Evolutionary conservation across 2,888 invertebrate genomes (phyloP).

Genomic region (Eristalis arbustorum): DNA sequence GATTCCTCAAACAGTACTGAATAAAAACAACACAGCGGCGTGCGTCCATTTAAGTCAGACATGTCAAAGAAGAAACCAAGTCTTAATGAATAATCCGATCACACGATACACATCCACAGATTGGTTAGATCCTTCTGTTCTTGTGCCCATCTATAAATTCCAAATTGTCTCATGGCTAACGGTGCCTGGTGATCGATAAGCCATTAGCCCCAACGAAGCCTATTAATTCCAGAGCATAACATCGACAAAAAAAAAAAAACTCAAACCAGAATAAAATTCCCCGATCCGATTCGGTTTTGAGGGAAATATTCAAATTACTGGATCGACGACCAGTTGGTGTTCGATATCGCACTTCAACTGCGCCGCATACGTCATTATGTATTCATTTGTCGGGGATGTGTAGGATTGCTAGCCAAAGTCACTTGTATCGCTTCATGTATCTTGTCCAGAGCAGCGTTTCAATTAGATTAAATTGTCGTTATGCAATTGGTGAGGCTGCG

Average conservation of each 20-base stretch:
- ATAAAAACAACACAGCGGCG: too few species aligned
- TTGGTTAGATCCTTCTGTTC: too few species aligned
- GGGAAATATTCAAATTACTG: not conserved
- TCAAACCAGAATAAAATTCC: not conserved
- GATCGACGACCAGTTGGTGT: not conserved
- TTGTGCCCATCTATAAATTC: not conserved
- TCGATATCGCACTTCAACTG: not conserved
- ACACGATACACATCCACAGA: too few species aligned
- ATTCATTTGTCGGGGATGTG: not conserved
- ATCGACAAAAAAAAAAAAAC: not conserved
- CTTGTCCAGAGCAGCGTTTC: not conserved
- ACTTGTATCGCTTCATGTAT: not conserved
- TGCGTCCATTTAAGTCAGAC: too few species aligned
- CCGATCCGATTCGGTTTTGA: not conserved
- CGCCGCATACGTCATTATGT: not conserved
- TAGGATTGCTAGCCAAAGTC: not conserved
- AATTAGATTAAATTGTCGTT: constrained; percentile 17
- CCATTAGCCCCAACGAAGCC: not conserved
- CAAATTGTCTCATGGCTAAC: not conserved
- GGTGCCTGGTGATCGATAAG: not conserved
- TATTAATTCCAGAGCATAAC: not conserved
- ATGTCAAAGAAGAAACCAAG: too few species aligned
- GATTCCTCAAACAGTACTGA: too few species aligned
- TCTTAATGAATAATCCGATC: too few species aligned
- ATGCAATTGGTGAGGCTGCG: constrained; percentile 24